A percentile compares a stretch with the other conserved stretches of the same genome.
Conservation (phyloP, 2,113 vertebrate species). For the Notarius quadriscutis region DNA sequence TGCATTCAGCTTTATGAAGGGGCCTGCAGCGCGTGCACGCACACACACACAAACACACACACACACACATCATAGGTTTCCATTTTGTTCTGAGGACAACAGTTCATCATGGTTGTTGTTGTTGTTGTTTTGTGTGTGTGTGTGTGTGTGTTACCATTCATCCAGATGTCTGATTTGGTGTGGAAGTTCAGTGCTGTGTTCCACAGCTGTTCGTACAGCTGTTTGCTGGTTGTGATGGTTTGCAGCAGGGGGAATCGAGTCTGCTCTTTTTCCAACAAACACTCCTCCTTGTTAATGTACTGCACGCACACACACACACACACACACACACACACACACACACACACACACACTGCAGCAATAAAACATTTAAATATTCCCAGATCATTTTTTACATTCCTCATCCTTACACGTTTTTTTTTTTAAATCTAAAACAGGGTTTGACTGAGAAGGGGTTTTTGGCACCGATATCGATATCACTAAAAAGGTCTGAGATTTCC, state of each 20-base stretch:
- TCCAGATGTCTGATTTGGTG: slow-evolving; percentile 83
- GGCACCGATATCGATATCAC: no score
- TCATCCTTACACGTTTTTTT: background rate
- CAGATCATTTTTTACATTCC: background rate
- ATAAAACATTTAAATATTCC: background rate
- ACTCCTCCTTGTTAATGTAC: slow-evolving; percentile 86
- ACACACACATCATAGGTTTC: background rate
- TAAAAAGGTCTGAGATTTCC: no score
- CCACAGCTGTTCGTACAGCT: slow-evolving; percentile 88
- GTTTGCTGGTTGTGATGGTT: slow-evolving; percentile 74
- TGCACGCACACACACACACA: slow-evolving; percentile 57
- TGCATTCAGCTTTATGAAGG: slow-evolving; percentile 78
- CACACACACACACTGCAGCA: background rate
- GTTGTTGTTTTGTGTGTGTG: slow-evolving; percentile 15
- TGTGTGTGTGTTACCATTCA: slow-evolving; percentile 77
- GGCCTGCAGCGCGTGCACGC: slow-evolving; percentile 65
- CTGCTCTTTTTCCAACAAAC: slow-evolving; percentile 78
- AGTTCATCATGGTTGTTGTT: background rate
- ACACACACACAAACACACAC: slow-evolving; percentile 14
- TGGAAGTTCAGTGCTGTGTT: slow-evolving; percentile 79
- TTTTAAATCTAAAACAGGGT: no score
- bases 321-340: background rate
- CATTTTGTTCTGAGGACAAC: no score
- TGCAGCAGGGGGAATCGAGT: slow-evolving; percentile 82
- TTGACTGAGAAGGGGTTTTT: no score